A percentile compares a stretch with the other conserved stretches of the same genome.
phyloP scores from a whole-genome alignment of 2,888 invertebrate genomes.

The Rotaria magnacalcarata region DNA sequence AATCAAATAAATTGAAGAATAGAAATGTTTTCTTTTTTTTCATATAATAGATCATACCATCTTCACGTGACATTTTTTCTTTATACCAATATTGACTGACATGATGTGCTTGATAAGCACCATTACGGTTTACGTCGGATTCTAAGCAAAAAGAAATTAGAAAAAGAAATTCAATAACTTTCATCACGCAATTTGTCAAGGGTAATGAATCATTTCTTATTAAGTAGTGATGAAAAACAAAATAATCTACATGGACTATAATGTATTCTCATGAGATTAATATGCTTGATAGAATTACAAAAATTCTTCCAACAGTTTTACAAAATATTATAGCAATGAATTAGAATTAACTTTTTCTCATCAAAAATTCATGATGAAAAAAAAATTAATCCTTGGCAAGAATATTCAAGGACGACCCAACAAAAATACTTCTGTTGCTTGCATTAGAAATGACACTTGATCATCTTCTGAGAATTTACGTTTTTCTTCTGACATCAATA shows the following conservation, averaged over 20 bases:
- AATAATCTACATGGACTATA: not conserved
- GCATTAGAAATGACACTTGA: too few relatives aligned
- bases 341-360: too few relatives aligned
- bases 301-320: too few relatives aligned
- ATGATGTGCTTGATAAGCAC: constrained; percentile 33
- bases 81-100: constrained; percentile 82
- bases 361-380: too few relatives aligned
- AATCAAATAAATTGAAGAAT: too few relatives aligned
- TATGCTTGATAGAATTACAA: not conserved
- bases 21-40: too few relatives aligned
- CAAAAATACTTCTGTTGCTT: too few relatives aligned
- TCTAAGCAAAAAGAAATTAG: not conserved
- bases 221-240: not conserved
- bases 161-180: not conserved
- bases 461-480: too few relatives aligned
- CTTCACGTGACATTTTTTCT: constrained; percentile 86
- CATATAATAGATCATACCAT: constrained; percentile 56
- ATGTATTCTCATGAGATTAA: not conserved
- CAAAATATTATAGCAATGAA: too few relatives aligned
- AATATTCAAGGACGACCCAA: too few relatives aligned
- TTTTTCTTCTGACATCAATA: too few relatives aligned
- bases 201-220: not conserved
- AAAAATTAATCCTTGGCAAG: too few relatives aligned
- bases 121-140: not conserved
- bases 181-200: not conserved